A percentile compares a stretch with the other conserved stretches of the same genome.
Evolutionary conservation across 2,797 vertebrate genomes (phyloP).

Genomic region (Syngnathus acus): DNA sequence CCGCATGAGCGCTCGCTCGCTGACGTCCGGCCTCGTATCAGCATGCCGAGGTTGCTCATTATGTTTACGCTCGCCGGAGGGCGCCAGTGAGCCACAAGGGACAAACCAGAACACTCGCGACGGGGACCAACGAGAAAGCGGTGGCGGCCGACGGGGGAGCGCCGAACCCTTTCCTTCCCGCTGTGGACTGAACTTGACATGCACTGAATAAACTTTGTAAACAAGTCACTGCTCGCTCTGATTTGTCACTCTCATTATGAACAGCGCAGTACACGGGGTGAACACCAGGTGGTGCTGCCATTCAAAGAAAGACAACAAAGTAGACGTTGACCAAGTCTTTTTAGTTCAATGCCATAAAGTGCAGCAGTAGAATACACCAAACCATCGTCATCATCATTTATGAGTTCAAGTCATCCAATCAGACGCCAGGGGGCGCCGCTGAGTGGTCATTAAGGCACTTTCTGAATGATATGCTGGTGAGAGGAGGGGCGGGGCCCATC

Average conservation of each 20-base stretch:
- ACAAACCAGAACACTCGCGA: slow-evolving; percentile 66
- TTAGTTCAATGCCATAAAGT: slow-evolving; percentile 54
- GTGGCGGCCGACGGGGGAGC: slow-evolving; percentile 57
- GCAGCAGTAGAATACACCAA: slow-evolving; percentile 38
- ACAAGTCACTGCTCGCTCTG: slow-evolving; percentile 26
- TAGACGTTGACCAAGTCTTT: slow-evolving; percentile 30
- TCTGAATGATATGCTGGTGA: background rate
- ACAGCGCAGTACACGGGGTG: background rate
- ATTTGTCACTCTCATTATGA: background rate
- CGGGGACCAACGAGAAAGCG: slow-evolving; percentile 54
- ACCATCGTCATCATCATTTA: background rate
- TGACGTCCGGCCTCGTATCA: slow-evolving; percentile 66
- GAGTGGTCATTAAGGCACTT: background rate
- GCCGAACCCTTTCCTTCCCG: slow-evolving; percentile 64
- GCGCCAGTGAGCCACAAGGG: slow-evolving; percentile 61
- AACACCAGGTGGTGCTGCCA: background rate
- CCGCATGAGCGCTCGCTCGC: slow-evolving; percentile 73
- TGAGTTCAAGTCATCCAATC: background rate
- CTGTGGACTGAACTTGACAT: slow-evolving; percentile 63
- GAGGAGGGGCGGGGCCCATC: background rate
- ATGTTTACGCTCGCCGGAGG: slow-evolving; percentile 41
- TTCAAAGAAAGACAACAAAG: background rate
- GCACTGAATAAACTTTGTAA: slow-evolving; percentile 70
- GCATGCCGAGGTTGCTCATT: slow-evolving; percentile 65
- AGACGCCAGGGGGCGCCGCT: background rate